Evolutionary conservation across 2,113 vertebrate species (phyloP).

Genomic region (Poeciliopsis turrubarensis): DNA sequence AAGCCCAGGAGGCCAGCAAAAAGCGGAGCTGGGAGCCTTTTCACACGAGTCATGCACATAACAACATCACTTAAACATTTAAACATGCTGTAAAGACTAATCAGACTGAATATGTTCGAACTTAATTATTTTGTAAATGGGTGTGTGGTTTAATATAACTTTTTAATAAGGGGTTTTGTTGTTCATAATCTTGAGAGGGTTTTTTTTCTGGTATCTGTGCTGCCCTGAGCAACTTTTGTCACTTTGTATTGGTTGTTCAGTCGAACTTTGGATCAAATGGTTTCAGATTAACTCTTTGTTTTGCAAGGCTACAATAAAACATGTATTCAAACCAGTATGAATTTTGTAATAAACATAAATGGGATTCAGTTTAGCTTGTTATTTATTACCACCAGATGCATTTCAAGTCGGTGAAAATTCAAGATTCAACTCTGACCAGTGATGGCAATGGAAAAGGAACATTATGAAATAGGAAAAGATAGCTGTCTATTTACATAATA

Average conservation of each 20-base stretch:
- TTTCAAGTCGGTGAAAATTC: too few species aligned
- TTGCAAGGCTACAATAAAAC: background rate
- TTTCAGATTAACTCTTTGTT: background rate
- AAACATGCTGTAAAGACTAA: background rate
- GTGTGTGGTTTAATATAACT: background rate
- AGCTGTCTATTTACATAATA: too few species aligned
- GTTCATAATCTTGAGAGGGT: too few species aligned
- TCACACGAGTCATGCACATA: too few species aligned
- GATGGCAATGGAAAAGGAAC: too few species aligned
- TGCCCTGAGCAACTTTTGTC: background rate
- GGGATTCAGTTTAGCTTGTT: background rate
- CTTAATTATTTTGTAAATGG: background rate
- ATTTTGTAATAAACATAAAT: background rate
- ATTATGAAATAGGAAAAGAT: too few species aligned
- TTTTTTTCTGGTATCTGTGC: background rate
- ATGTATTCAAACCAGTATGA: background rate
- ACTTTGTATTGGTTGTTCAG: background rate
- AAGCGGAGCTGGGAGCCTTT: too few species aligned
- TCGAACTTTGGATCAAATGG: too few species aligned
- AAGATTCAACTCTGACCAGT: too few species aligned
- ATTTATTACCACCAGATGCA: too few species aligned
- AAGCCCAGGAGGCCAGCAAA: too few species aligned
- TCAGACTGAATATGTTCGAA: background rate
- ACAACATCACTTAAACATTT: background rate
- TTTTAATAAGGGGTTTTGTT: background rate